These are phyloP conservation scores for Schlechtendalia chinensis DNA, from an alignment of 1,140 invertebrate genomes.

Conservation along the genomic window DNA sequence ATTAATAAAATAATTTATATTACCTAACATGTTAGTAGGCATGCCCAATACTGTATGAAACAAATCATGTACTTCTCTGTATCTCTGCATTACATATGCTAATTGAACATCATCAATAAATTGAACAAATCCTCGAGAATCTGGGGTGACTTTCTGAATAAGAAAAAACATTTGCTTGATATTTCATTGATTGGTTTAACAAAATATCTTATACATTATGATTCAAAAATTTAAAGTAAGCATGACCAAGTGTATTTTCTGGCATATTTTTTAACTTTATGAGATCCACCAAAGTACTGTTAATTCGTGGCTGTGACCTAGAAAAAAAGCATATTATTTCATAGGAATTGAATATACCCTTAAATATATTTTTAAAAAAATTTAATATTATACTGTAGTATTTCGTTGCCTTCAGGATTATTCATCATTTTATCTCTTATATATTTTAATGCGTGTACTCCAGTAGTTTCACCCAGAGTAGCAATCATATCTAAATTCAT, in stretches of 20 bases:
- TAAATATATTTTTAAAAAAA: neutral
- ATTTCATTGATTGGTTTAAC: neutral
- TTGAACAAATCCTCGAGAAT: constrained; percentile 81
- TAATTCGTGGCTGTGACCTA: constrained; percentile 79
- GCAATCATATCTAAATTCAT: constrained; percentile 80
- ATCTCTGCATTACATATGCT: constrained; percentile 92
- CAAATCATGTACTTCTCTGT: constrained; percentile 90
- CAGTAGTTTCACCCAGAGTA: constrained; percentile 86
- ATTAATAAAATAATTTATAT: constrained; percentile 54
- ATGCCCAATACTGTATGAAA: constrained; percentile 86
- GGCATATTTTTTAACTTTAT: constrained; percentile 70
- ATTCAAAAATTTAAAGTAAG: constrained; percentile 79
- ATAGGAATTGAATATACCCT: neutral
- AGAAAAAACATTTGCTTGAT: constrained; percentile 34
- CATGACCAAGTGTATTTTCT: constrained; percentile 76
- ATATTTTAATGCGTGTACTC: constrained; percentile 66
- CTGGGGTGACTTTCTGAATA: constrained; percentile 83
- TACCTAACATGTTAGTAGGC: constrained; percentile 93
- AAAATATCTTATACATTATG: constrained; percentile 65
- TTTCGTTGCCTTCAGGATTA: constrained; percentile 68
- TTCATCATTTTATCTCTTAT: constrained; percentile 69
- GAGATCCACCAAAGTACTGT: constrained; percentile 77
- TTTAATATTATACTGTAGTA: constrained; percentile 59
- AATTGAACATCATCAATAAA: constrained; percentile 89
- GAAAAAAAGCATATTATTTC: constrained; percentile 54